phyloP scores from a whole-genome alignment of 2,888 invertebrate species.

The Caenorhabditis angaria region DNA sequence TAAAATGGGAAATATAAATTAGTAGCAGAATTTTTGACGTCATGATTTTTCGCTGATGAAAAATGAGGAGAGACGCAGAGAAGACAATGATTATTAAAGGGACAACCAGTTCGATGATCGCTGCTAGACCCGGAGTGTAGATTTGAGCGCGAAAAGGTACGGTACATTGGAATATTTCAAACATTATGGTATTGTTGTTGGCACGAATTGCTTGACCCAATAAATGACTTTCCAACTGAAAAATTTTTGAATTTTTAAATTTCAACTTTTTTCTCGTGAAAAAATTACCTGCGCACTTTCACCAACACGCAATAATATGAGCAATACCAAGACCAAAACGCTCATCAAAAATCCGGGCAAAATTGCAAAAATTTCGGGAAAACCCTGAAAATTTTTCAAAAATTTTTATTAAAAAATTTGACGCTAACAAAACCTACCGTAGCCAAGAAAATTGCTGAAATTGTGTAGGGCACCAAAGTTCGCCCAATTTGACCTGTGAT shows the following conservation, averaged over 20 bases:
- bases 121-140: not conserved
- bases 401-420: not conserved
- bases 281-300: not conserved
- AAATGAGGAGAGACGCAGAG: not conserved
- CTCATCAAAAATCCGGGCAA: not conserved
- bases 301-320: not conserved
- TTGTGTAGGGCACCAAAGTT: not conserved
- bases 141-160: not conserved
- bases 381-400: not conserved
- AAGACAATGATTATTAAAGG: not conserved
- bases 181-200: not conserved
- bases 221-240: not conserved
- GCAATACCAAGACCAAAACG: not conserved
- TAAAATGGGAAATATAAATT: not conserved
- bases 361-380: not conserved
- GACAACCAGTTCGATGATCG: not conserved
- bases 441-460: not conserved
- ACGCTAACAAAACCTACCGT: not conserved
- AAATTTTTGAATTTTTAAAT: not conserved
- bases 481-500: not conserved
- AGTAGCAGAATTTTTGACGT: no score
- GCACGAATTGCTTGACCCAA: not conserved
- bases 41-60: not conserved
- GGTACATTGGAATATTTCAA: not conserved
- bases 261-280: not conserved